A percentile compares a stretch with the other conserved stretches of the same genome.
Evolutionary conservation across 92 coral and sea anemone genomes (phyloP).

Genomic region (Phenganax stokvisi): DNA sequence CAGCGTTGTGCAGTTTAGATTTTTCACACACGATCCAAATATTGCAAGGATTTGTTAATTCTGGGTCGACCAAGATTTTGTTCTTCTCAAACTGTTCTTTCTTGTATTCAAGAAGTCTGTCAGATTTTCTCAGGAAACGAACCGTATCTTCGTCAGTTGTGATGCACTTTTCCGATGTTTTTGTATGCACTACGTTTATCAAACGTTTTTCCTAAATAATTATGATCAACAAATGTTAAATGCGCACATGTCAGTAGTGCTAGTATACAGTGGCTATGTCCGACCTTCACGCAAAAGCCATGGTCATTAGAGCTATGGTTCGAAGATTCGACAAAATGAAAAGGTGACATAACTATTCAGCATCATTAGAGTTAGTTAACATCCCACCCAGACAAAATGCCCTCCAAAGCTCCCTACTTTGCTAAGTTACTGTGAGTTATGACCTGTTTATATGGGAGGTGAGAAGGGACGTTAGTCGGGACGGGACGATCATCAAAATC

Average conservation of each 20-base stretch:
- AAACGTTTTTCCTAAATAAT: not conserved
- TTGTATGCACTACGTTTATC: not conserved
- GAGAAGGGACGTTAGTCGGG: too few relatives aligned
- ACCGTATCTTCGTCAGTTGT: not conserved
- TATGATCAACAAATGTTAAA: not conserved
- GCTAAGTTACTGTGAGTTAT: too few relatives aligned
- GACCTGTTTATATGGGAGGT: too few relatives aligned
- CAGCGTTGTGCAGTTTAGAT: slow-evolving; percentile 3
- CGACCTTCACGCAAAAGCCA: not conserved
- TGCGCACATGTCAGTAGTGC: too few relatives aligned
- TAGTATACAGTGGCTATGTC: not conserved
- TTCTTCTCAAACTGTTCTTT: slow-evolving; percentile 13
- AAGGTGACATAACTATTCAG: too few relatives aligned
- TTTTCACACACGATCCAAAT: slow-evolving; percentile 30
- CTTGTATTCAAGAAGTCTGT: slow-evolving; percentile 9
- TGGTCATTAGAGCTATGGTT: too few relatives aligned
- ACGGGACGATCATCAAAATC: too few relatives aligned
- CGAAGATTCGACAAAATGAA: too few relatives aligned
- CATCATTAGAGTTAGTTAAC: too few relatives aligned
- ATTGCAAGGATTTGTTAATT: not conserved
- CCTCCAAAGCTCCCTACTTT: too few relatives aligned
- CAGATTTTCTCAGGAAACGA: not conserved
- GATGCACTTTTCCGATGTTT: slow-evolving; percentile 11
- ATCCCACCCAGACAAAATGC: too few relatives aligned
- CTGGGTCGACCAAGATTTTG: slow-evolving; percentile 1